Evolutionary conservation across 2,113 vertebrate species (phyloP), one percentile per base, ranked within the genome.

Genomic region (Amazona vittata): DNA sequence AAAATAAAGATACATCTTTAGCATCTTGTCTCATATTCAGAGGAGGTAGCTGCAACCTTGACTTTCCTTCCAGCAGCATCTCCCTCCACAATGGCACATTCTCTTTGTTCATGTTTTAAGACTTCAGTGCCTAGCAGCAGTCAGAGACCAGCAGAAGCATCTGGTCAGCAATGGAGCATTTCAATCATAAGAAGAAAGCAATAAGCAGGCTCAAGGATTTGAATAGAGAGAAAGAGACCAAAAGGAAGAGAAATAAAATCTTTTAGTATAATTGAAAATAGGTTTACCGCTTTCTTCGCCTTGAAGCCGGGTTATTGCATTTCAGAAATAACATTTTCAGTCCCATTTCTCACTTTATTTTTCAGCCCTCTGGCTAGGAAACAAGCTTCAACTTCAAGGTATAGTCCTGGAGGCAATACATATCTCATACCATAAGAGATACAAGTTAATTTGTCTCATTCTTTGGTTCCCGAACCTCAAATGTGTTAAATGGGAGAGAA

Each of bases 51-150:
- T 21, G 93, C 77, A 95, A n/a, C 94, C 94, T 91, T 95, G 93
- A 79, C 83, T 94, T 83, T 67, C 46, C 17, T 84, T 87, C 44
- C 31, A 79, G 33, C 50, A 88, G 44, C 83, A 68, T 53, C 41
- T 90, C 53, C 83, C 79, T 93, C 74, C 75, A 53, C 85, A 80
- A 89, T 63, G 89, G 83, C 37, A 93, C 47, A 89, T 91, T 96
- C 62, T 86, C 69, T 94, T 97, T 89, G 95, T 95, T 97, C 85
- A 91, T 39, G 78, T 93, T 94, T 97, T 96, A 89, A 93, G 94
- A 82, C 63, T 65, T 94, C 96, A 97, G 96, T 88, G 95, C 82
- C 94, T 65, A 86, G 78, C 81, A 20, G 8, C 88, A 82, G 89
- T 25, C 73, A 68, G 79, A 94, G 88, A 55, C 46, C 71, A 87